phyloP scores from a whole-genome alignment of 2,888 invertebrate genomes.

The Dioctria linearis region DNA sequence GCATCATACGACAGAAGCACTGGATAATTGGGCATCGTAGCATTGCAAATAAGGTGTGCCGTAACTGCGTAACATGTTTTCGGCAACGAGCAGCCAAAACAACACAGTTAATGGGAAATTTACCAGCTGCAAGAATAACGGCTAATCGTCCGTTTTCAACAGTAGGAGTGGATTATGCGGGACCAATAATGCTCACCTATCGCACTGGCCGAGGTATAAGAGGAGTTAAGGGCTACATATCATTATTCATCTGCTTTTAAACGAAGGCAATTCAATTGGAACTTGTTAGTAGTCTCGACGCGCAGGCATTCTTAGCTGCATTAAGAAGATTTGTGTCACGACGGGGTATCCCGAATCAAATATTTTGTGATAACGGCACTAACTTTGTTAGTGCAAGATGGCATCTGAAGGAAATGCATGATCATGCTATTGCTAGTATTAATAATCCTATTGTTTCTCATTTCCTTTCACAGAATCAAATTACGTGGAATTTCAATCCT shows the following conservation, averaged over 20 bases:
- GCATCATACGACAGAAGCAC: background rate
- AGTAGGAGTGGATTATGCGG: conserved; percentile 33
- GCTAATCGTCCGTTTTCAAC: conserved; percentile 13
- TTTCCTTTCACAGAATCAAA: background rate
- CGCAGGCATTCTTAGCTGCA: background rate
- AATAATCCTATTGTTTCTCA: background rate
- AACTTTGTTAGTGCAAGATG: conserved; percentile 44
- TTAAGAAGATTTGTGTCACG: conserved; percentile 14
- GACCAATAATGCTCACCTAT: background rate
- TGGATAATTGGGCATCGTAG: background rate
- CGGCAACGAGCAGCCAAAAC: background rate
- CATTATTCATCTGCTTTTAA: background rate
- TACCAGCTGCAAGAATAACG: conserved; percentile 17
- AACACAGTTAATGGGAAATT: background rate
- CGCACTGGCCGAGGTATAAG: conserved; percentile 58
- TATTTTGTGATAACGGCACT: conserved; percentile 24
- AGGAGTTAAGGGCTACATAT: conserved; percentile 56
- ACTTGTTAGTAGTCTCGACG: background rate
- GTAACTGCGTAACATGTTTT: background rate
- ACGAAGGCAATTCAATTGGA: conserved; percentile 21
- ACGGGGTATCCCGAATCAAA: background rate
- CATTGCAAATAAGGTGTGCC: background rate
- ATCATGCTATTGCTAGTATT: background rate
- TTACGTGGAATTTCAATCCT: conserved; percentile 18
- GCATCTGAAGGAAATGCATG: no score